Conservation (phyloP, 1,140 invertebrate genomes). For the Drosophila kohkoa region DNA sequence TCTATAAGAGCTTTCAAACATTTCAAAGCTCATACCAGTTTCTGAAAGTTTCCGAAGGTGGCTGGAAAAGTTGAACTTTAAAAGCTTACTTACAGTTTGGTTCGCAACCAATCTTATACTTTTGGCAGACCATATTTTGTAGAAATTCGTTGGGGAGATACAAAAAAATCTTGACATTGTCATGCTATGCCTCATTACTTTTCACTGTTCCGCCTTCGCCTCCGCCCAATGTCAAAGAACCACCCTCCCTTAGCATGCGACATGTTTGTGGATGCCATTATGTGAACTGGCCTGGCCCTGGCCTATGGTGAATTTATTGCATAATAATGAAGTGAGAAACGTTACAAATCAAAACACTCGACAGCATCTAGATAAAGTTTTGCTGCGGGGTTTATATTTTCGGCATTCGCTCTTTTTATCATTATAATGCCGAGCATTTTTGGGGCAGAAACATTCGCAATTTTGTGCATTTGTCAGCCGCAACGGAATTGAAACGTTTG, state of each 20-base stretch:
- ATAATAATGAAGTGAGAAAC: conserved; percentile 85
- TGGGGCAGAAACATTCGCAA: conserved; percentile 68
- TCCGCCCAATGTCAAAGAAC: conserved; percentile 21
- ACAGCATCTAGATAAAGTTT: conserved; percentile 77
- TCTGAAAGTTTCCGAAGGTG: not conserved
- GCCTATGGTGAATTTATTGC: conserved; percentile 69
- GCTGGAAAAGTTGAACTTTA: conserved; percentile 49
- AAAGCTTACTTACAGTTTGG: conserved; percentile 24
- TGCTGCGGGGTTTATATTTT: conserved; percentile 25
- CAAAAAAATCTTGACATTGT: conserved; percentile 45
- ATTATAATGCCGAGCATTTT: conserved; percentile 71
- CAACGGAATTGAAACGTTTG: conserved; percentile 84
- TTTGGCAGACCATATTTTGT: not conserved
- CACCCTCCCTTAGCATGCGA: conserved; percentile 46
- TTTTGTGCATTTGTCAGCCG: conserved; percentile 83
- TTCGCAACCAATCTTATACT: conserved; percentile 23
- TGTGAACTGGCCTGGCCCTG: conserved; percentile 31
- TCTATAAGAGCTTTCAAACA: not conserved
- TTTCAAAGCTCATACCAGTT: not conserved
- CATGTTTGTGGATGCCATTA: conserved; percentile 68
- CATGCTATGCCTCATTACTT: conserved; percentile 75
- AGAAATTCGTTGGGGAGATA: conserved; percentile 4
- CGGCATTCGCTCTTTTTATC: conserved; percentile 59
- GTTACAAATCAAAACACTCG: conserved; percentile 85
- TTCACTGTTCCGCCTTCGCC: conserved; percentile 47